Evolutionary conservation across 2,113 vertebrate species (phyloP), one percentile per base, ranked within the genome.

Genomic region (Candoia aspera): DNA sequence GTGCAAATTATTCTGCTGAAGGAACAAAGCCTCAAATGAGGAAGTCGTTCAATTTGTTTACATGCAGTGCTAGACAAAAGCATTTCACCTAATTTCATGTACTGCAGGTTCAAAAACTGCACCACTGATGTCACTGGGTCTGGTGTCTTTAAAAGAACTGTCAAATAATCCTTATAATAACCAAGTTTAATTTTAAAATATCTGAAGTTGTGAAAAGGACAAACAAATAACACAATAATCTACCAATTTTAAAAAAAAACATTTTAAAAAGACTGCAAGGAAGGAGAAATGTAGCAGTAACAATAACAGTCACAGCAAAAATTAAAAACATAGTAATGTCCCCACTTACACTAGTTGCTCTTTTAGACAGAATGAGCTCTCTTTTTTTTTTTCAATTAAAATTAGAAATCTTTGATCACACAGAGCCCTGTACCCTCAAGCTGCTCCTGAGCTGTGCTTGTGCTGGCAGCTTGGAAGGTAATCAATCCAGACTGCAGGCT

Each of bases 41-140:
- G 94, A 95, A 95, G 92, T 94, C 93, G 94, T 92, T 94, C 91
- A 94, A 92, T 94, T 93, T 96, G 94, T 96, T 96, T 97, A 95
- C 95, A 95, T 92, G 95, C 94, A 95, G 94, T 0, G 59, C 91
- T 86, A 96, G 93, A 95, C 93, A 91, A 95, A 95, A 92, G 93
- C 92, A 95, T 93, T 96, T 96, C 89, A 62, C 33, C 87, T 96
- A 94, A 95, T 96, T 96, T 95, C 58, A 73, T 92, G 79, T 91
- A 42, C 93, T 64, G 6, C 10, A 94, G 64, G 5, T 59, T 91
- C 91, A 59, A 95, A 92, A 96, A 88, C 11, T 94, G 96, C 95
- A 92, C 87, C 90, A 13, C 2, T 92, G 92, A 92, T 84, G 68
- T 90, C 93, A 94, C 24, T 21, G 84, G n/a, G 49, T 79, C 87